phyloP scores from a whole-genome alignment of 2,888 invertebrate genomes.

The Euproctis similis region DNA sequence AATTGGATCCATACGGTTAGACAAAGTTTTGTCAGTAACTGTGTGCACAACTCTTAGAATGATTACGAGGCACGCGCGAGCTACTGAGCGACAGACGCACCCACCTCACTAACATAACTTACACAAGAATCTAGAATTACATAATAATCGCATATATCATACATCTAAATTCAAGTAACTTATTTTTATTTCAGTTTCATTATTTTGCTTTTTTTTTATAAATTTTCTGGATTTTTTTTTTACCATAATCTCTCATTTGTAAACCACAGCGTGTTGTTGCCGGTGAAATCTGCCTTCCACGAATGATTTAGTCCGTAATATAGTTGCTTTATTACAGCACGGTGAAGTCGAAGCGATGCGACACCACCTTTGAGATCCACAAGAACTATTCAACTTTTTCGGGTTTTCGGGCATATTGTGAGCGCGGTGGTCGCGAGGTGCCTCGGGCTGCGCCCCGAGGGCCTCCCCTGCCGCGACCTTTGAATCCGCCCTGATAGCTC shows the following conservation, averaged over 20 bases:
- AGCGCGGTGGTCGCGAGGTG: constrained; percentile 37
- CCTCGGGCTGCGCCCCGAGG: constrained; percentile 43
- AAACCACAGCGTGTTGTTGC: constrained; percentile 78
- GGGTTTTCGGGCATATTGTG: constrained; percentile 56
- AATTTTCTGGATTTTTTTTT: constrained; percentile 62
- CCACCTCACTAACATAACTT: constrained; percentile 47
- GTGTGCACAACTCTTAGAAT: constrained; percentile 55
- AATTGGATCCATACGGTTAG: constrained; percentile 9
- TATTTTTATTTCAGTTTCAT: constrained; percentile 74
- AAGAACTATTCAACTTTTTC: constrained; percentile 47
- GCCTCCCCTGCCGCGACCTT: constrained; percentile 69
- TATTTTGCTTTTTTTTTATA: constrained; percentile 75
- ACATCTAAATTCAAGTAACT: constrained; percentile 74
- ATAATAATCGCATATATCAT: constrained; percentile 74
- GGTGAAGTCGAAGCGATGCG: constrained; percentile 26
- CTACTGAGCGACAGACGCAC: constrained; percentile 28
- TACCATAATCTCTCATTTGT: constrained; percentile 77
- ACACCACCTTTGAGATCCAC: constrained; percentile 24
- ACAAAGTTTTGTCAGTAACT: constrained; percentile 29
- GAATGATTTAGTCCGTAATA: constrained; percentile 68
- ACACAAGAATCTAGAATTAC: constrained; percentile 69
- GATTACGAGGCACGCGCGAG: constrained; percentile 59
- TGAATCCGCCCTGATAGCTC: constrained; percentile 74
- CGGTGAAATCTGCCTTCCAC: constrained; percentile 83
- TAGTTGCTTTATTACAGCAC: constrained; percentile 27